A percentile compares a stretch with the other conserved stretches of the same genome.
Conservation (phyloP, 2,888 invertebrate species). For the Athalia circularis region DNA sequence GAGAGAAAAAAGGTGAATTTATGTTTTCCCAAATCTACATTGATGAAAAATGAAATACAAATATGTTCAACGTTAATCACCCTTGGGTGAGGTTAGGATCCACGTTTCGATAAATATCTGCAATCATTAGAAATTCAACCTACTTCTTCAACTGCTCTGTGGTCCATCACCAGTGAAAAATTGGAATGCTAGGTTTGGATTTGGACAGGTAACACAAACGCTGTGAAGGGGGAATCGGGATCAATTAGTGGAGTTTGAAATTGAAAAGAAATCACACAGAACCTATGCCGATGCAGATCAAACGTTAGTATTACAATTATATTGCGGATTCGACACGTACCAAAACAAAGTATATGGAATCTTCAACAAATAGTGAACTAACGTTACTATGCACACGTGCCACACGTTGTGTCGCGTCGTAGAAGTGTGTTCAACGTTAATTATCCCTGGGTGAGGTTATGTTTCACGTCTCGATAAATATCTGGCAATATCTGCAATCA, state of each 20-base stretch:
- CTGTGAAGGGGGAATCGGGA: background rate
- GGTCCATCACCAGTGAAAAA: background rate
- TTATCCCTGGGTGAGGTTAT: too few relatives aligned
- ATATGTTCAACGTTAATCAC: background rate
- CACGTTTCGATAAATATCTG: constrained; percentile 3
- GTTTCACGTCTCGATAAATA: too few relatives aligned
- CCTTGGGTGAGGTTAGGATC: background rate
- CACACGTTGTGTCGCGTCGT: too few relatives aligned
- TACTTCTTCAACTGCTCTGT: constrained; percentile 6
- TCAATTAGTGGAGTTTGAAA: constrained; percentile 6
- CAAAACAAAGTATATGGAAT: background rate
- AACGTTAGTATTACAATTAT: background rate
- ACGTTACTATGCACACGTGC: too few relatives aligned
- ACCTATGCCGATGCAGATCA: background rate
- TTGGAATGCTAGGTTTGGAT: background rate
- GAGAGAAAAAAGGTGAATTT: background rate
- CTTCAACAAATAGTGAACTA: too few relatives aligned
- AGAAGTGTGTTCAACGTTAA: too few relatives aligned
- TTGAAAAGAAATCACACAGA: background rate
- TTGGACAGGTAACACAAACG: too few relatives aligned
- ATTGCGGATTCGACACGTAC: background rate
- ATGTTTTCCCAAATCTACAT: background rate
- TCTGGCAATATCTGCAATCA: too few relatives aligned
- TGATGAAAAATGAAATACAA: background rate
- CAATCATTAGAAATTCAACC: background rate